Conservation (phyloP, 2,113 vertebrate genomes). For the Chrysochloris asiatica region DNA sequence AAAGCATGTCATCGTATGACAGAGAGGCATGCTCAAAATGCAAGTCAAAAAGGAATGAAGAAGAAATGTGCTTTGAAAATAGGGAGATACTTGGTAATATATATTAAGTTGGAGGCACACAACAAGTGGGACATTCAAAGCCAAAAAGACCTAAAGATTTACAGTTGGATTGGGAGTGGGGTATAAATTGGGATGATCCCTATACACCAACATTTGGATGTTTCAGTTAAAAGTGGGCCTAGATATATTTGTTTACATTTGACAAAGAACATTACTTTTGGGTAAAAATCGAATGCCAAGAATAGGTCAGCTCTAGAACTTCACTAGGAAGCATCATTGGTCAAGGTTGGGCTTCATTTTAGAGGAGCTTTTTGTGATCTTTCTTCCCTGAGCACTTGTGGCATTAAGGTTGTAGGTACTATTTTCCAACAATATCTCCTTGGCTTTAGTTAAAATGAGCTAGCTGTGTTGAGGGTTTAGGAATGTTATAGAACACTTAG, state of each 20-base stretch:
- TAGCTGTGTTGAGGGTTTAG: no score
- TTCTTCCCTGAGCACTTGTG: constrained; percentile 19
- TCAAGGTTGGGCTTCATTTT: constrained; percentile 31
- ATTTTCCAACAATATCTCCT: not conserved
- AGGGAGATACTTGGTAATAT: not conserved
- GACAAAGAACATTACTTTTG: constrained; percentile 37
- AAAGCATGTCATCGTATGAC: not conserved
- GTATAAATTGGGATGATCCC: not conserved
- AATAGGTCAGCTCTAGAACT: constrained; percentile 1
- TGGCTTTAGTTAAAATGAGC: constrained; percentile 38
- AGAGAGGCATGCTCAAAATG: constrained; percentile 23
- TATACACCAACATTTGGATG: not conserved
- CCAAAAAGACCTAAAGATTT: not conserved
- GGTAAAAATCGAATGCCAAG: not conserved
- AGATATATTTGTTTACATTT: constrained; percentile 36
- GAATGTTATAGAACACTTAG: no score
- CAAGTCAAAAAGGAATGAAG: not conserved
- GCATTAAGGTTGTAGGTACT: constrained; percentile 18
- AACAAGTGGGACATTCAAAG: not conserved
- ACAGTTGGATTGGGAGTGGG: not conserved
- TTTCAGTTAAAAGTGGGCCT: not conserved
- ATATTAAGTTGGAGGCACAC: not conserved
- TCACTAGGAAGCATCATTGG: constrained; percentile 25
- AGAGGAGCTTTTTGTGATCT: not conserved
- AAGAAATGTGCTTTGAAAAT: not conserved